Percentiles rank a stretch among this genome's conserved stretches.
Evolutionary conservation across 2,797 vertebrate genomes (phyloP).

Genomic region (Scyliorhinus canicula): DNA sequence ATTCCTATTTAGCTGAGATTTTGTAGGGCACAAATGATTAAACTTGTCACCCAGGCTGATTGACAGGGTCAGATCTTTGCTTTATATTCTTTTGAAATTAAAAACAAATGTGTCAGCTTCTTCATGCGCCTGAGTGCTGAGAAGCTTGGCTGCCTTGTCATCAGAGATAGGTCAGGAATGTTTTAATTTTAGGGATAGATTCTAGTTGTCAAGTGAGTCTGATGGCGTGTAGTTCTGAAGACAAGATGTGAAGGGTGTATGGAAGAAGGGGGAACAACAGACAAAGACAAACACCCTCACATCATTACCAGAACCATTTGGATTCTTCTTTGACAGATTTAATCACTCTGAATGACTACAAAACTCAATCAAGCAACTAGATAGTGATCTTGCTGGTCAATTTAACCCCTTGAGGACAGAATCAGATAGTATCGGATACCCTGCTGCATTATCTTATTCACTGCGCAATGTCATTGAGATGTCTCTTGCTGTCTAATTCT

Average conservation of each 20-base stretch:
- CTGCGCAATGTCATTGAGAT: background rate
- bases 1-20: constrained; percentile 99
- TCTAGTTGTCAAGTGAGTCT: constrained; percentile 85
- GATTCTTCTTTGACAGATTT: constrained; percentile 76
- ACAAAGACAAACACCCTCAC: constrained; percentile 90
- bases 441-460: constrained; percentile 21
- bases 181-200: constrained; percentile 99
- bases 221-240: constrained; percentile 81
- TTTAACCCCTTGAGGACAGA: constrained; percentile 98
- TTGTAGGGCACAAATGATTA: constrained; percentile 97
- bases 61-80: constrained; percentile 99
- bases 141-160: constrained; percentile 78
- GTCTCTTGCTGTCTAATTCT: background rate
- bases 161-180: constrained; percentile 88
- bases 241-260: constrained; percentile 95
- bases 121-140: constrained; percentile 68
- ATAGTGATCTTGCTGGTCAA: constrained; percentile 65
- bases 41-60: constrained; percentile 95
- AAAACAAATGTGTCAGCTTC: constrained; percentile 87
- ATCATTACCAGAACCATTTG: constrained; percentile 67
- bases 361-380: constrained; percentile 90
- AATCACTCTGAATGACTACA: constrained; percentile 99
- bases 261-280: constrained; percentile 80
- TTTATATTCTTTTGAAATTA: constrained; percentile 88
- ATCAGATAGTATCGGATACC: constrained; percentile 39